A percentile compares a stretch with the other conserved stretches of the same genome.
These are phyloP conservation scores for Equus przewalskii DNA, from an alignment of 2,113 vertebrate genomes.

Conservation along the genomic window DNA sequence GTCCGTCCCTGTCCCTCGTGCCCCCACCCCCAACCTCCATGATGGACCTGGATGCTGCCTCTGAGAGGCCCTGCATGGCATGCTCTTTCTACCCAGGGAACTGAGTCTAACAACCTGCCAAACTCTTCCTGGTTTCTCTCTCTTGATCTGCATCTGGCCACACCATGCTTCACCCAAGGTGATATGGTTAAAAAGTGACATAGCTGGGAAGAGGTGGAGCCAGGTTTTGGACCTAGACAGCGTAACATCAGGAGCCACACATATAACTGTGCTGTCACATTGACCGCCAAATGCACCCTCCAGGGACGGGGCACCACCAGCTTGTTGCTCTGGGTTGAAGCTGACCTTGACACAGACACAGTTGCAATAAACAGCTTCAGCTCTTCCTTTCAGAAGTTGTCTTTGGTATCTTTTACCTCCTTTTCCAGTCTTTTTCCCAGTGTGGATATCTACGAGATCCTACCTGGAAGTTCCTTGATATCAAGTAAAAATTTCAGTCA, in stretches of 20 bases:
- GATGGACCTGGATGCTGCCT: background rate
- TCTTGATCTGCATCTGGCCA: background rate
- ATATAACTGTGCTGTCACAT: accelerated
- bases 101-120: background rate
- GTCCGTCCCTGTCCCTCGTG: background rate
- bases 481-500: background rate
- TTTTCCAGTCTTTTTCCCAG: background rate
- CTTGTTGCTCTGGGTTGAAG: background rate
- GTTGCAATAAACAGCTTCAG: background rate
- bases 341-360: background rate
- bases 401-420: background rate
- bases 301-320: background rate
- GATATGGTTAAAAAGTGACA: background rate
- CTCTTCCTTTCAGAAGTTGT: background rate
- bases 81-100: background rate
- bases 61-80: background rate
- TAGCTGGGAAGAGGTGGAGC: background rate
- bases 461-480: background rate
- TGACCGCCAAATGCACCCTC: background rate
- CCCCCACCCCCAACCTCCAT: background rate
- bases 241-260: too few relatives aligned
- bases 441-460: background rate
- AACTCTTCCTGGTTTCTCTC: background rate
- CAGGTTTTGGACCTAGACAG: background rate
- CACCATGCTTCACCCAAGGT: background rate